Base-by-base conservation (phyloP, 2,888 invertebrate species). In the Craniophora ligustri region DNA sequence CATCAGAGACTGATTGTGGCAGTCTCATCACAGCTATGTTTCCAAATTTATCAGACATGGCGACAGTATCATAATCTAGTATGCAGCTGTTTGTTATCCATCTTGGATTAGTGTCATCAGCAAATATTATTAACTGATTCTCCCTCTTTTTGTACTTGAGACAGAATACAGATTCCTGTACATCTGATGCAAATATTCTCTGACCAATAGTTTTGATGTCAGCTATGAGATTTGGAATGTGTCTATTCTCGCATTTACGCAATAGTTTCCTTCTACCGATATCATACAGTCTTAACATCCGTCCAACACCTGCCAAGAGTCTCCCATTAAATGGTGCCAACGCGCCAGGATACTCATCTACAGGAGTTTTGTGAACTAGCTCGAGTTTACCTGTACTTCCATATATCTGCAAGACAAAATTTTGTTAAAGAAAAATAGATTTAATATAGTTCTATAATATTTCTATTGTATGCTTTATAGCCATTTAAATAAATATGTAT, bases 31-130 rank as follows among this genome's bases (percentile, higher is more conserved):
- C 96, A 51, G 97, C 95, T 68, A 99, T 95, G 84, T 99, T 99
- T 23, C 99, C 99, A 93, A 99, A 99, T 89, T 99, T 99, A 87
- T 99, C 99, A 5, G 98, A 98, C 56, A 98, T 96, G 0, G 99
- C 99, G 11, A 99, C 96, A 0, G 99, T 99, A 82, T 98, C 98
- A 79, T 99, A 99, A 92, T 99, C 99, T 40, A 99, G 91, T 44
- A 99, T 95, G 62, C 97, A 97, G 2, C 97, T 97, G 40, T 97
- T 97, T 0, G 99, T 99, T 26, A 99, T 96, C 98, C 98, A 99
- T 69, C 94, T 95, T 0, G 99, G 99, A 88, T 98, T 97, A 0
- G 99, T 99, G 84, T 99, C 99, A 85, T 99, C 99, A 2, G 99
- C 98, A 89, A 99, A 99, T 47, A 99, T 97, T 18, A 99, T 98